Conservation (phyloP, 2,888 invertebrate genomes). For the Apodemia mormo region DNA sequence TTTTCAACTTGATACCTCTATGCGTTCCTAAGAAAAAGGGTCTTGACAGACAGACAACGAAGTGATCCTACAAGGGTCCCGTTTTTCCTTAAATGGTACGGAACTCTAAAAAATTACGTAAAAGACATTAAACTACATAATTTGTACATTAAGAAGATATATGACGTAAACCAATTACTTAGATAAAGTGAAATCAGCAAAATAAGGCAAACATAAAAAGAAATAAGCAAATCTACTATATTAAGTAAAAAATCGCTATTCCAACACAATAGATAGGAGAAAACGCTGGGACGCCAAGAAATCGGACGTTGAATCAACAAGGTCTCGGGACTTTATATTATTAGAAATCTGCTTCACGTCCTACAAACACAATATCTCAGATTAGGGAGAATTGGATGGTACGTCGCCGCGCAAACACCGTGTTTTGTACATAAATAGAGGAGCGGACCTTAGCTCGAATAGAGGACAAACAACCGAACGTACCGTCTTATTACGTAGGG, state of each 20-base stretch:
- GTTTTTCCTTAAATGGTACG: no score
- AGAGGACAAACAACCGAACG: slow-evolving; percentile 44
- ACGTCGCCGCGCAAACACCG: slow-evolving; percentile 45
- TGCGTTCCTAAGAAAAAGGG: no score
- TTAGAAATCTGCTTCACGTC: slow-evolving; percentile 40
- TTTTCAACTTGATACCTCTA: no score
- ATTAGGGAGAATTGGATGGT: slow-evolving; percentile 47
- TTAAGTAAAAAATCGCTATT: slow-evolving; percentile 29
- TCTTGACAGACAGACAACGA: no score
- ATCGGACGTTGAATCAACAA: slow-evolving; percentile 36
- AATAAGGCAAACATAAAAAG: background rate
- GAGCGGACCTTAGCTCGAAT: slow-evolving; percentile 42
- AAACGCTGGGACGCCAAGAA: slow-evolving; percentile 26
- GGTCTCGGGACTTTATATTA: slow-evolving; percentile 37
- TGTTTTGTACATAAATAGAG: slow-evolving; percentile 46
- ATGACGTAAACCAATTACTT: background rate
- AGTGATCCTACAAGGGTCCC: no score
- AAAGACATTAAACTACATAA: background rate
- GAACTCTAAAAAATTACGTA: no score
- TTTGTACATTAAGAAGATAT: background rate
- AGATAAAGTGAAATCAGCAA: background rate
- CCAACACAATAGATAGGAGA: slow-evolving; percentile 30
- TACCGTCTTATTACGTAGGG: slow-evolving; percentile 40
- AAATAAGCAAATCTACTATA: slow-evolving; percentile 27
- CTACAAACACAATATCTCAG: slow-evolving; percentile 55